Percentiles rank a stretch among this genome's conserved stretches.
These are phyloP conservation scores for Phrynocephalus versicolor DNA, from an alignment of 2,113 vertebrate genomes.

Conservation along the genomic window DNA sequence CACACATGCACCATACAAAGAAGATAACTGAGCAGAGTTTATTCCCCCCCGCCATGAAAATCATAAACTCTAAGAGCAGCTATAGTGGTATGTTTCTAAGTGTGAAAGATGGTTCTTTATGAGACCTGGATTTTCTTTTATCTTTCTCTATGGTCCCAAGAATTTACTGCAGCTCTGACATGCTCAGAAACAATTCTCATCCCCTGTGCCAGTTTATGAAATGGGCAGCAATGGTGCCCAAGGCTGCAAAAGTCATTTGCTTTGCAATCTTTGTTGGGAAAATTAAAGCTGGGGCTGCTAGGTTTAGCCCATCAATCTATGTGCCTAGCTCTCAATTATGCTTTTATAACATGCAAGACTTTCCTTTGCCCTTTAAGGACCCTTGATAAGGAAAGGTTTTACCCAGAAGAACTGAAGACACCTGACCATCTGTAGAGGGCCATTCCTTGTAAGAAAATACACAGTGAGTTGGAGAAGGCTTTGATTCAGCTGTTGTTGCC, in stretches of 20 bases:
- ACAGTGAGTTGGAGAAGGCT: background rate
- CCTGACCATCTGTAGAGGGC: background rate
- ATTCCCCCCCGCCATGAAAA: background rate
- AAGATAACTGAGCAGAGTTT: background rate
- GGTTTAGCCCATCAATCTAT: background rate
- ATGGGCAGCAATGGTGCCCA: too few relatives aligned
- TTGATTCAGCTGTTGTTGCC: background rate
- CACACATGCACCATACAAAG: background rate
- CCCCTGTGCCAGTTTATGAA: background rate
- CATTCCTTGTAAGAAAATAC: background rate
- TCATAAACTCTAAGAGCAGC: background rate
- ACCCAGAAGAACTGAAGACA: accelerated
- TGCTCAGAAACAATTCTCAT: background rate
- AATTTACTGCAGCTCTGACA: too few relatives aligned
- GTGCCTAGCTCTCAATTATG: background rate
- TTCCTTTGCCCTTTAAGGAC: conserved; percentile 5
- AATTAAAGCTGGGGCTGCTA: background rate
- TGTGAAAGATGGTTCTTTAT: background rate
- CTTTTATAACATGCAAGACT: accelerated
- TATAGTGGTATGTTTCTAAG: background rate
- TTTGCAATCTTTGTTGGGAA: accelerated
- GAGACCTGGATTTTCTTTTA: too few relatives aligned
- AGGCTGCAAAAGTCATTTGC: background rate
- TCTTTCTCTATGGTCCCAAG: too few relatives aligned
- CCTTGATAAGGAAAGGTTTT: background rate